Conservation (phyloP, 2,113 vertebrate species). For the Eupsittula cactorum region DNA sequence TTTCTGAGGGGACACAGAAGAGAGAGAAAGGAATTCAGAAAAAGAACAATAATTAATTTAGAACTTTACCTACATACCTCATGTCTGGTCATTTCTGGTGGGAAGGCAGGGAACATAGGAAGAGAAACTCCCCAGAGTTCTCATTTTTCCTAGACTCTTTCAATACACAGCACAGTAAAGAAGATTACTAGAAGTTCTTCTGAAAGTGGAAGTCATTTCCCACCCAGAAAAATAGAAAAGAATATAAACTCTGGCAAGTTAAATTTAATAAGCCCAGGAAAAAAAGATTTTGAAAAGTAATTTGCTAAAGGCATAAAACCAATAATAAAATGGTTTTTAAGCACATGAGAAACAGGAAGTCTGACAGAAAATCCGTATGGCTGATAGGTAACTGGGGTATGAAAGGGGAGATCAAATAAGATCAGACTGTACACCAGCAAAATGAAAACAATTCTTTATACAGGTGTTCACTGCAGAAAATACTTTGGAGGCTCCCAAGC, state of each 20-base stretch:
- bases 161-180: neutral
- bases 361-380: neutral
- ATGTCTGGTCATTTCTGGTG: neutral
- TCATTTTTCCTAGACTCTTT: neutral
- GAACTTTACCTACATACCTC: neutral
- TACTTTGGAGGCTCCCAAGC: neutral
- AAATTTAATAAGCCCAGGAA: neutral
- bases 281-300: conserved; percentile 17
- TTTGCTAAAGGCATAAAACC: neutral
- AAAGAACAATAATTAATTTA: neutral
- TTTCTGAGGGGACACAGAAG: neutral
- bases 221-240: neutral
- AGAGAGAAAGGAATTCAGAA: neutral
- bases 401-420: neutral
- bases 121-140: neutral
- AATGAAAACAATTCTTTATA: neutral
- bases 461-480: neutral
- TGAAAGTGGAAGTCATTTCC: conserved; percentile 2
- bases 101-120: neutral
- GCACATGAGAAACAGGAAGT: neutral
- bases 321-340: conserved; percentile 7
- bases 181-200: neutral
- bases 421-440: neutral
- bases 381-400: neutral
- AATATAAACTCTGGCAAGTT: neutral